Percentiles rank a stretch among this genome's conserved stretches.
These are phyloP conservation scores for Ganaspis brasiliensis DNA, from an alignment of 2,888 invertebrate species.

Conservation along the genomic window DNA sequence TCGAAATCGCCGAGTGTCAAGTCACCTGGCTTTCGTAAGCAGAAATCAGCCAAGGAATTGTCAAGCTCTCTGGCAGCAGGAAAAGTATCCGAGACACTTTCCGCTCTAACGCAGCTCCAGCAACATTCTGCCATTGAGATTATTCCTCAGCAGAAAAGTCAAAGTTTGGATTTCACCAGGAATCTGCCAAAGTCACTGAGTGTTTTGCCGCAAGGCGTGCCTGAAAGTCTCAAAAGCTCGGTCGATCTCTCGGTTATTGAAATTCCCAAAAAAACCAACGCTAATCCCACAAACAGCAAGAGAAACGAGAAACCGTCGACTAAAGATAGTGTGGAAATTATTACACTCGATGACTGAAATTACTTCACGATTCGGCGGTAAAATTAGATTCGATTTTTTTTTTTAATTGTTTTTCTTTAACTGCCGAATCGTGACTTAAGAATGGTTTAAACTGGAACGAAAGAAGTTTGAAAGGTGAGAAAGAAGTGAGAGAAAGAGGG, in stretches of 20 bases:
- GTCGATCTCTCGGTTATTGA: slow-evolving; percentile 72
- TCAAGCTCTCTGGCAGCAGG: slow-evolving; percentile 57
- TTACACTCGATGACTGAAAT: slow-evolving; percentile 76
- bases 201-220: slow-evolving; percentile 68
- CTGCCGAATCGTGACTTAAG: slow-evolving; percentile 40
- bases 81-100: slow-evolving; percentile 68
- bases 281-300: slow-evolving; percentile 59
- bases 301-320: slow-evolving; percentile 65
- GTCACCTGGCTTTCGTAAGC: slow-evolving; percentile 58
- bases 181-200: slow-evolving; percentile 65
- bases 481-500: not conserved
- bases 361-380: slow-evolving; percentile 39
- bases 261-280: slow-evolving; percentile 64
- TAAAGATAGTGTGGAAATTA: slow-evolving; percentile 76
- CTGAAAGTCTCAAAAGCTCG: slow-evolving; percentile 63
- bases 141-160: slow-evolving; percentile 74
- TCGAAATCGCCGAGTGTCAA: slow-evolving; percentile 55
- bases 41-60: slow-evolving; percentile 53
- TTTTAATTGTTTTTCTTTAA: too few species aligned
- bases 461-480: not conserved
- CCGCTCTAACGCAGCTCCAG: slow-evolving; percentile 74
- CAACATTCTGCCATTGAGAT: slow-evolving; percentile 78
- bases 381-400: slow-evolving; percentile 16
- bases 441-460: not conserved
- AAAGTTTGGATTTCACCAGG: slow-evolving; percentile 69